phyloP scores from a whole-genome alignment of 1,140 invertebrate genomes.

The Cardiocondyla obscurior region DNA sequence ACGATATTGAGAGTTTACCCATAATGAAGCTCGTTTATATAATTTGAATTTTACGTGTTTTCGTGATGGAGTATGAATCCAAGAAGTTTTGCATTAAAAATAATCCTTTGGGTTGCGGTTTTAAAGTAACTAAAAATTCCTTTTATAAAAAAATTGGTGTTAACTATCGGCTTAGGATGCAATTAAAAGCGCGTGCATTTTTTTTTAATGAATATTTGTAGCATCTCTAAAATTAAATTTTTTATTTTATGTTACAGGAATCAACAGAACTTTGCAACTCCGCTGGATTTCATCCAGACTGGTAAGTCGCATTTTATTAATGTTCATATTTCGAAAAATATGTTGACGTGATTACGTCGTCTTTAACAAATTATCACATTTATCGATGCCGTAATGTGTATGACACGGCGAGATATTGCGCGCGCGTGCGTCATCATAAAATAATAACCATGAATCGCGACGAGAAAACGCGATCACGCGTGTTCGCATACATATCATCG shows the following conservation, averaged over 20 bases:
- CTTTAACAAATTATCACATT: constrained; percentile 28
- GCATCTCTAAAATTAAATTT: no score
- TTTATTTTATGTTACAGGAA: no score
- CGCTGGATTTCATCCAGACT: no score
- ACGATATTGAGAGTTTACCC: constrained; percentile 28
- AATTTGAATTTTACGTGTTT: constrained; percentile 27
- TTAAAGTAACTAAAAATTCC: background rate
- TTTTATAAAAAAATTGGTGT: no score
- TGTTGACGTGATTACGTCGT: background rate
- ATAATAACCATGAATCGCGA: constrained; percentile 22
- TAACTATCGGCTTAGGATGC: no score
- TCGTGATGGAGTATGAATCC: background rate
- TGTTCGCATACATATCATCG: constrained; percentile 14
- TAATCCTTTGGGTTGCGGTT: background rate
- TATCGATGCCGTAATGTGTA: constrained; percentile 32
- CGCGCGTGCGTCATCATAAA: constrained; percentile 12
- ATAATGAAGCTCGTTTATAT: constrained; percentile 50
- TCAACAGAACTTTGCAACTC: no score
- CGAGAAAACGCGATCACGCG: constrained; percentile 47
- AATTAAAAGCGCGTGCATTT: no score
- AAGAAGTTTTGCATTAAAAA: background rate
- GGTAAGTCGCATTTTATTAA: no score
- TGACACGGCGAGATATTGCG: background rate
- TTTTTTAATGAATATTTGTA: no score
- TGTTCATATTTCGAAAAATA: no score